These are phyloP conservation scores for Alfaro cultratus DNA, from an alignment of 2,797 vertebrate species.

Conservation along the genomic window DNA sequence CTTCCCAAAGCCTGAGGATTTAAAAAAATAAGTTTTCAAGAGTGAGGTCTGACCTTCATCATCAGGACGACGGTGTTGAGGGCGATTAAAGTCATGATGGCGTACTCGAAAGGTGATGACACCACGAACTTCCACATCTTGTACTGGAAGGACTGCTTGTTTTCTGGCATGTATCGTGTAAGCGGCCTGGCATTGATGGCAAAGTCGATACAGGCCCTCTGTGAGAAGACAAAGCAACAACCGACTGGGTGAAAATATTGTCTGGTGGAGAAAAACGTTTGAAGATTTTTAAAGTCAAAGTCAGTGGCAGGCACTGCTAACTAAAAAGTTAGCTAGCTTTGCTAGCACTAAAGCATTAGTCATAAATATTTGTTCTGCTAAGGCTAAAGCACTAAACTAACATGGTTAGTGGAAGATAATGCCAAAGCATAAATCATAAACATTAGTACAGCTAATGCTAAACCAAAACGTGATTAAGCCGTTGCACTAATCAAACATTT, in stretches of 20 bases:
- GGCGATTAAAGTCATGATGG: conserved; percentile 98
- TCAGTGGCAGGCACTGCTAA: neutral
- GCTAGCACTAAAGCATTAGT: neutral
- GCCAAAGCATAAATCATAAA: too few relatives aligned
- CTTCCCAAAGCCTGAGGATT: neutral
- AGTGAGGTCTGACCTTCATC: conserved; percentile 92
- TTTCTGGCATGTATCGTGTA: conserved; percentile 96
- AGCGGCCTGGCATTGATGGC: conserved; percentile 96
- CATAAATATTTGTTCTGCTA: neutral
- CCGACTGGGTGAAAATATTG: neutral
- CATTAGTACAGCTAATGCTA: too few relatives aligned
- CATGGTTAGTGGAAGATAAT: too few relatives aligned
- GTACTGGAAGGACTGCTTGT: conserved; percentile 97
- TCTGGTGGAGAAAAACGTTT: conserved; percentile 4
- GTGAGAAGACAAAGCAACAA: conserved; percentile 31
- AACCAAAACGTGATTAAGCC: too few relatives aligned
- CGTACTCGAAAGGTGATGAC: conserved; percentile 96
- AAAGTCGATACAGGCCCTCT: conserved; percentile 99
- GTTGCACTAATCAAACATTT: too few relatives aligned
- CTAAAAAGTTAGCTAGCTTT: neutral
- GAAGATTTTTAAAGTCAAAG: neutral
- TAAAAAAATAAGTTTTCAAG: neutral
- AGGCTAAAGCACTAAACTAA: too few relatives aligned
- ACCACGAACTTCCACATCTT: conserved; percentile 99
- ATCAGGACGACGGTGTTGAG: conserved; percentile 97